These are phyloP conservation scores for Cassiopea xamachana DNA, from an alignment of 30 jellyfish, hydroid and myxozoan species.

Conservation along the genomic window DNA sequence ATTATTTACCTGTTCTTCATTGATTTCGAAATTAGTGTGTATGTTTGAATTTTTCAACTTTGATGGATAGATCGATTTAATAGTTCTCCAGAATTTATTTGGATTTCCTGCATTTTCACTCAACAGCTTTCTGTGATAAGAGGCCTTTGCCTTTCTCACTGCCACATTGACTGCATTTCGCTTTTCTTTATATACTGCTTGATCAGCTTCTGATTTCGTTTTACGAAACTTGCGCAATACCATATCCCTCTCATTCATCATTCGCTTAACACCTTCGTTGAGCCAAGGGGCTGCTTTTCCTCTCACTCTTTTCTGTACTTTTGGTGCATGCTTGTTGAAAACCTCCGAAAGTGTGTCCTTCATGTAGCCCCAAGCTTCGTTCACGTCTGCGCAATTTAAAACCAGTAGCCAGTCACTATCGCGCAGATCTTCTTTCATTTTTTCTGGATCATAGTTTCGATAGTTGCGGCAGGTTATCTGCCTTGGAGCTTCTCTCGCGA, in stretches of 20 bases:
- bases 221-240: conserved; percentile 41
- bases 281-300: conserved; percentile 48
- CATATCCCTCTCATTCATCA: conserved; percentile 42
- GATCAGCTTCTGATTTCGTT: conserved; percentile 37
- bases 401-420: conserved; percentile 74
- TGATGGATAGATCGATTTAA: conserved; percentile 67
- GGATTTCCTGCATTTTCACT: conserved; percentile 57
- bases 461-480: conserved; percentile 76
- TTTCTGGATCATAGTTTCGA: conserved; percentile 67
- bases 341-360: conserved; percentile 62
- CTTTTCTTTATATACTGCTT: conserved; percentile 37
- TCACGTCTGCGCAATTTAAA: conserved; percentile 54
- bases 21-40: conserved; percentile 29
- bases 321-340: conserved; percentile 30
- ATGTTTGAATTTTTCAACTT: conserved; percentile 58
- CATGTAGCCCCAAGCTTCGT: conserved; percentile 78
- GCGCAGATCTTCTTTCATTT: conserved; percentile 65
- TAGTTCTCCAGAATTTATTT: conserved; percentile 52
- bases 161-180: conserved; percentile 53
- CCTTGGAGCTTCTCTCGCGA: conserved; percentile 66
- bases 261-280: conserved; percentile 26
- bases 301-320: background rate
- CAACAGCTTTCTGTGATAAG: conserved; percentile 58
- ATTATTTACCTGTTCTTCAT: conserved; percentile 52
- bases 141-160: conserved; percentile 46